These are phyloP conservation scores for Parazoanthus darwini DNA, from an alignment of 92 coral and sea anemone species.

Conservation along the genomic window DNA sequence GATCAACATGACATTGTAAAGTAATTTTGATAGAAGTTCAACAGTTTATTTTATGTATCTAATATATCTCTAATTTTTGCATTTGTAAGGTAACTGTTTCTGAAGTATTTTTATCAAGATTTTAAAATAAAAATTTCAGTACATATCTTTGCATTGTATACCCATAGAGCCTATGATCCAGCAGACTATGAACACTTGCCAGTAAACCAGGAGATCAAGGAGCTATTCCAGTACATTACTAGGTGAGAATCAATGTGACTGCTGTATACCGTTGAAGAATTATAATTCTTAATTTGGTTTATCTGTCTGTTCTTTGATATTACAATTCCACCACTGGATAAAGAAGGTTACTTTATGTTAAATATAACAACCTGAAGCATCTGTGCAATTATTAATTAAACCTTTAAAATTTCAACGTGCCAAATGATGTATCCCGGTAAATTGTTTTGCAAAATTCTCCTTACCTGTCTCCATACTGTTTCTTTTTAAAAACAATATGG, in stretches of 20 bases:
- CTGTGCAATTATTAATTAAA: too few relatives aligned
- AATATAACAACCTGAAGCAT: too few relatives aligned
- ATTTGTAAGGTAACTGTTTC: neutral
- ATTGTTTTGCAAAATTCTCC: too few relatives aligned
- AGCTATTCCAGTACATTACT: slow-evolving; percentile 94
- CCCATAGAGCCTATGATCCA: slow-evolving; percentile 90
- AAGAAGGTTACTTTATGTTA: neutral
- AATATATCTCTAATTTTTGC: too few relatives aligned
- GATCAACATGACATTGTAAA: too few relatives aligned
- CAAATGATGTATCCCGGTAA: too few relatives aligned
- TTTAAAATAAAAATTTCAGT: neutral
- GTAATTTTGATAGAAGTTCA: too few relatives aligned
- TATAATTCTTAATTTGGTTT: neutral
- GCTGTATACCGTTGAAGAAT: neutral
- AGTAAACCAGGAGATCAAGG: slow-evolving; percentile 95
- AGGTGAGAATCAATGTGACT: slow-evolving; percentile 25
- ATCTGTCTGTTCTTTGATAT: neutral
- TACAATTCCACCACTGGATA: neutral
- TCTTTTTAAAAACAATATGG: too few relatives aligned
- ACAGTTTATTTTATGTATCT: neutral
- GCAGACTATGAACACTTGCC: slow-evolving; percentile 98
- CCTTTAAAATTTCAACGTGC: too few relatives aligned
- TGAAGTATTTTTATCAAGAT: neutral
- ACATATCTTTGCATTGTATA: neutral
- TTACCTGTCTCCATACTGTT: too few relatives aligned